Evolutionary conservation across 2,113 vertebrate species (phyloP), one percentile per base, ranked within the genome.

Genomic region (Chelonoidis abingdonii): DNA sequence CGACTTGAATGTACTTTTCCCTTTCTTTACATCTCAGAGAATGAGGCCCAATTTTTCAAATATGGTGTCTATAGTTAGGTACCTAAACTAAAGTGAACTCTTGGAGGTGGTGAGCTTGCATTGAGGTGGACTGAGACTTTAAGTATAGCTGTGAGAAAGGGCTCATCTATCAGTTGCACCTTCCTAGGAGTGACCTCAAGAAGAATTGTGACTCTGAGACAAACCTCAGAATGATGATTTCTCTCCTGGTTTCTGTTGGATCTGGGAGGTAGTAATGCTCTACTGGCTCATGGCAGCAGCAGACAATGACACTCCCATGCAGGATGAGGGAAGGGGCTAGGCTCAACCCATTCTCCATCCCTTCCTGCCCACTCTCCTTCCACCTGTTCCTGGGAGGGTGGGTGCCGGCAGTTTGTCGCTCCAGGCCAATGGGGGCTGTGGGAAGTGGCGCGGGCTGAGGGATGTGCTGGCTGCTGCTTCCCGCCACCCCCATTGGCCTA

Each of bases 241-340:
- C 89, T 96, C 89, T 79, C 88, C 93, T 79, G 86, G 44, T 14
- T 84, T 95, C 87, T 54, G 86, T 93, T 87, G 91, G 83, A 92
- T 88, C 84, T 86, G 92, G 85, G 86, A 94, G 87, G 81, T 62
- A 12, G 79, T 69, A 38, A 84, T 91, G 72, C 93, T 95, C 90
- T 65, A 16, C 62, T 91, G 56, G 62, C 14, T 44, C 24, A 75
- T 24, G 41, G 11, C 38, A 76, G 38, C 69, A 75, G 69, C 69
- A 65, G 62, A 35, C 35, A n/a, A 72, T 72, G n/a, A 72, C 16
- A 19, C 5, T 44, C 24, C 72, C n/a, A 76, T 10, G 41, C 10
- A 44, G 38, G 19, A 38, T 21, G 38, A 41, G 69, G n/a, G 9
- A 75, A 24, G n/a, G 19, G 38, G 19, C 21, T 22, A 41, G n/a